Evolutionary conservation across 2,888 invertebrate genomes (phyloP).

Genomic region (Microctonus aethiopoides): DNA sequence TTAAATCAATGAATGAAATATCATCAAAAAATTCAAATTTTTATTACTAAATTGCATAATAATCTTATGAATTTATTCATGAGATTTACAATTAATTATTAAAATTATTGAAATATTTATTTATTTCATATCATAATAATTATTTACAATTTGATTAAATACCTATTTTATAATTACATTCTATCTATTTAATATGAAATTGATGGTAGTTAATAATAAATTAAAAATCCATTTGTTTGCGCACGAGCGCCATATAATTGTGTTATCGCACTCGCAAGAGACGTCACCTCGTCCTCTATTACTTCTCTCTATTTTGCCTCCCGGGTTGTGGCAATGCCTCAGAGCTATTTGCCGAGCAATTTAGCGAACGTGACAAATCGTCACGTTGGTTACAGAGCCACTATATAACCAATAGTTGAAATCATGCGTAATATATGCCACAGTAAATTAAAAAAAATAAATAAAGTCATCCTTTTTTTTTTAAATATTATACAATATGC

Average conservation of each 20-base stretch:
- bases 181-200: background rate
- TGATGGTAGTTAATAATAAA: background rate
- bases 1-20: background rate
- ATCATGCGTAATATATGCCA: background rate
- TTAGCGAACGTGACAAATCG: constrained; percentile 43
- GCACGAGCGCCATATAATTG: constrained; percentile 34
- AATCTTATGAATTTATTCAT: background rate
- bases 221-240: constrained; percentile 13
- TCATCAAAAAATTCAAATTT: background rate
- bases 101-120: background rate
- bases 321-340: constrained; percentile 19
- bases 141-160: background rate
- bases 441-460: background rate
- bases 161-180: background rate
- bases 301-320: background rate
- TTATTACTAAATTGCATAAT: background rate
- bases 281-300: constrained; percentile 15
- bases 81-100: background rate
- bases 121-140: background rate
- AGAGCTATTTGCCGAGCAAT: constrained; percentile 41
- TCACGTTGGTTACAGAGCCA: constrained; percentile 16
- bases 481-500: background rate
- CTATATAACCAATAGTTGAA: constrained; percentile 16
- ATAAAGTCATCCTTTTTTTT: background rate
- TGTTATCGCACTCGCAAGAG: constrained; percentile 38